A percentile compares a stretch with the other conserved stretches of the same genome.
phyloP scores from a whole-genome alignment of 2,888 invertebrate species.

The Cryptus viduatorius region DNA sequence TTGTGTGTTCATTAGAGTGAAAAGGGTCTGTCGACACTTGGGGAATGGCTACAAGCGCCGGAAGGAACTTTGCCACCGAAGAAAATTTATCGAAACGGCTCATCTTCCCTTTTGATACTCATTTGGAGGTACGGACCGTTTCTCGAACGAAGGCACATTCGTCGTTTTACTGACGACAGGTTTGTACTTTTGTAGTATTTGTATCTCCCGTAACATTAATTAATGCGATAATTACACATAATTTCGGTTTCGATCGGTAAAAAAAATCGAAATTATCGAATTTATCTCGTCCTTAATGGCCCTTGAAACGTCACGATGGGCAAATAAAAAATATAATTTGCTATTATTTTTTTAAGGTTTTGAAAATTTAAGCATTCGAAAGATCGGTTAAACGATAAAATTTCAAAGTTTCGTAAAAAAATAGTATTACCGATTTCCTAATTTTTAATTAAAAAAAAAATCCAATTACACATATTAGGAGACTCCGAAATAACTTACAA shows the following conservation, averaged over 20 bases:
- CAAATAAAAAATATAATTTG: too few species aligned
- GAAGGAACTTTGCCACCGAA: conserved; percentile 77
- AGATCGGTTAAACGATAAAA: too few species aligned
- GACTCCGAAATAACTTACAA: conserved; percentile 2
- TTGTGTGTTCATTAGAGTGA: not conserved
- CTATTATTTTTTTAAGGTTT: too few species aligned
- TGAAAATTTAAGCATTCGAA: too few species aligned
- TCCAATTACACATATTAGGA: not conserved
- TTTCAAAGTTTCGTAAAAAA: too few species aligned
- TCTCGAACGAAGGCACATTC: conserved; percentile 87
- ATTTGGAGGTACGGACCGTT: conserved; percentile 88
- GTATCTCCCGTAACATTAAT: not conserved
- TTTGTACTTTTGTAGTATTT: conserved; percentile 17
- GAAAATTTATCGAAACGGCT: conserved; percentile 49
- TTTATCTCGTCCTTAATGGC: too few species aligned
- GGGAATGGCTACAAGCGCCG: conserved; percentile 83
- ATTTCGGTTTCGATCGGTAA: too few species aligned
- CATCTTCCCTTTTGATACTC: conserved; percentile 85
- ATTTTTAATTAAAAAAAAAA: too few species aligned
- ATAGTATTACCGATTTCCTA: too few species aligned
- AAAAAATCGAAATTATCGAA: too few species aligned
- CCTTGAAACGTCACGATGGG: too few species aligned
- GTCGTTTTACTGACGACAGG: conserved; percentile 84
- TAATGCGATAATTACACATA: not conserved
- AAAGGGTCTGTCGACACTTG: conserved; percentile 76